Percentiles rank a stretch among this genome's conserved stretches.
Evolutionary conservation across 1,140 invertebrate species (phyloP).

Genomic region (Drosophila ambigua): DNA sequence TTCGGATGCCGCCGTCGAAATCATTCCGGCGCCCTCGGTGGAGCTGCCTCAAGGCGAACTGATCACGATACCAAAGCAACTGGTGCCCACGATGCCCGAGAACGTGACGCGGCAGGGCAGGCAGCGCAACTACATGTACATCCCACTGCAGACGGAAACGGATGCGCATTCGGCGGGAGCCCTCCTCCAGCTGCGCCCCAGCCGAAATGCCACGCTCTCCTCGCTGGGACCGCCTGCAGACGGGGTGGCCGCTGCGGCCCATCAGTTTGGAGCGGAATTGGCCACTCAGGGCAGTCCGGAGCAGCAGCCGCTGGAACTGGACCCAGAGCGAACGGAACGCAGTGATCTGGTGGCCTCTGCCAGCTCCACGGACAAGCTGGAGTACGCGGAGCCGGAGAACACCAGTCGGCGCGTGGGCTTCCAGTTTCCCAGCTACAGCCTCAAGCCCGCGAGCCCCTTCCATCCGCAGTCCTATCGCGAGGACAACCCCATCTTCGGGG

Average conservation of each 20-base stretch:
- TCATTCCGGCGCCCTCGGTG: conserved; percentile 67
- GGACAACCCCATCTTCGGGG: conserved; percentile 77
- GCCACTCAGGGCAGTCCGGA: conserved; percentile 30
- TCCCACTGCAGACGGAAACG: conserved; percentile 56
- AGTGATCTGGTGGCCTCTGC: conserved; percentile 60
- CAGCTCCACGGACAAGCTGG: conserved; percentile 64
- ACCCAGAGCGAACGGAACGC: conserved; percentile 66
- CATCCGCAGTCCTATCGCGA: conserved; percentile 81
- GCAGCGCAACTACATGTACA: conserved; percentile 77
- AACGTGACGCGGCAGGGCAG: conserved; percentile 73
- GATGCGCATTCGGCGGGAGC: conserved; percentile 20
- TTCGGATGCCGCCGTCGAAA: conserved; percentile 63
- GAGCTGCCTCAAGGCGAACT: conserved; percentile 62
- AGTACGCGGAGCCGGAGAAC: conserved; percentile 63
- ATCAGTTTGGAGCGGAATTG: conserved; percentile 62
- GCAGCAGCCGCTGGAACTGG: conserved; percentile 22
- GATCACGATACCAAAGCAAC: conserved; percentile 78
- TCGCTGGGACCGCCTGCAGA: conserved; percentile 64
- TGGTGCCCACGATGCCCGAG: conserved; percentile 72
- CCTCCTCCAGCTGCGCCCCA: conserved; percentile 64
- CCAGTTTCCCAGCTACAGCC: conserved; percentile 80
- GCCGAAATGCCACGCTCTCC: conserved; percentile 59
- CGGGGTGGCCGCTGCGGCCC: conserved; percentile 53
- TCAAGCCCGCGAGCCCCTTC: conserved; percentile 72
- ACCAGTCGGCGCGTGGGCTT: conserved; percentile 79